Conservation (phyloP, 2,888 invertebrate species). For the Andrena trimmerana region DNA sequence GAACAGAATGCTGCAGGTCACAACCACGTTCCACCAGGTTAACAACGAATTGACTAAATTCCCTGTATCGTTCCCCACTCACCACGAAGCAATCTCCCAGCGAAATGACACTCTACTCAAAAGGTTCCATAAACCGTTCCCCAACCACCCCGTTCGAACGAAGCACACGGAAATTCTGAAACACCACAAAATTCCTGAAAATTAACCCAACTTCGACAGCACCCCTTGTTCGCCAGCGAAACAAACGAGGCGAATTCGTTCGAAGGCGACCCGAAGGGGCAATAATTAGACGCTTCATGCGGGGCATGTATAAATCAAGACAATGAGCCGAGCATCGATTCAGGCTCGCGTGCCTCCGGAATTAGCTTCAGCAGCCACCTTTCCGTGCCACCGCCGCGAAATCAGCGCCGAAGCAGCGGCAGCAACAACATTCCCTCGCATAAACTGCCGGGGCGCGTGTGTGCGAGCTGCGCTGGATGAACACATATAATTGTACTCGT, state of each 20-base stretch:
- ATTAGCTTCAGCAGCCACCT: conserved; percentile 66
- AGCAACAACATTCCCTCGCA: conserved; percentile 22
- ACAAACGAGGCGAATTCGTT: conserved; percentile 41
- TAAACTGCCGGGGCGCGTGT: conserved; percentile 6
- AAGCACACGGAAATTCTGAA: not conserved
- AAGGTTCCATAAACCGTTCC: too few species aligned
- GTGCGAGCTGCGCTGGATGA: conserved; percentile 16
- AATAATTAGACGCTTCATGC: conserved; percentile 65
- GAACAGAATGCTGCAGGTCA: too few species aligned
- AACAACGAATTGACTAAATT: too few species aligned
- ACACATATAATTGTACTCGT: conserved; percentile 51
- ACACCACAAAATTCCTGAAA: not conserved
- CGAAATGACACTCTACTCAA: too few species aligned
- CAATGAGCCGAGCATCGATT: conserved; percentile 73
- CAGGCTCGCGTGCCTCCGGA: conserved; percentile 69
- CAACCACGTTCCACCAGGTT: too few species aligned
- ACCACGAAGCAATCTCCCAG: too few species aligned
- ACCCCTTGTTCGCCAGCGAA: conserved; percentile 24
- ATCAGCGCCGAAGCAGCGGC: conserved; percentile 25
- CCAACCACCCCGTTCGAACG: too few species aligned
- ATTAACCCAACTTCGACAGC: not conserved
- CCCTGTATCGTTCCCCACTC: too few species aligned
- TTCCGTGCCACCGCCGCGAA: conserved; percentile 53
- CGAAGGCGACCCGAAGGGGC: conserved; percentile 22
- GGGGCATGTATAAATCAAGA: conserved; percentile 71